phyloP scores from a whole-genome alignment of 2,113 vertebrate genomes.

The Toxotes jaculatrix region DNA sequence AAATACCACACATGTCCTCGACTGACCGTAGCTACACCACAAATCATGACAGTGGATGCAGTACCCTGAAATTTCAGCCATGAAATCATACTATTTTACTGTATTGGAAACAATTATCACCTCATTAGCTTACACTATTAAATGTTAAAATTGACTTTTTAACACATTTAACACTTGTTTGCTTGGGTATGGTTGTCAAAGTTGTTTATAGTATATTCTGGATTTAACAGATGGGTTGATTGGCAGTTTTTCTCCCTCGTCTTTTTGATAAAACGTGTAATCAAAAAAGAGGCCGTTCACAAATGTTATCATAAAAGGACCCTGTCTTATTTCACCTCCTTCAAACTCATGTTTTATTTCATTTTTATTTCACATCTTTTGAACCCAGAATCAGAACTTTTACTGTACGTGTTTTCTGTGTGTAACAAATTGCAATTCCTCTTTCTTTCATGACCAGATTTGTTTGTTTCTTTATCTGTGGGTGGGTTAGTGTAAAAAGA shows the following conservation, averaged over 20 bases:
- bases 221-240: neutral
- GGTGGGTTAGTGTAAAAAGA: neutral
- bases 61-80: neutral
- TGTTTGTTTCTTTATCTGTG: neutral
- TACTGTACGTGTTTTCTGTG: neutral
- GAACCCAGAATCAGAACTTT: neutral
- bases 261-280: neutral
- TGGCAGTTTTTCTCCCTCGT: neutral
- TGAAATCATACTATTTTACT: neutral
- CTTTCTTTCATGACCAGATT: neutral
- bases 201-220: too few relatives aligned
- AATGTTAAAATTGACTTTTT: neutral
- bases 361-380: neutral
- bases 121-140: neutral
- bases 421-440: neutral
- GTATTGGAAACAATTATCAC: neutral
- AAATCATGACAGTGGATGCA: conserved; percentile 1
- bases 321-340: neutral
- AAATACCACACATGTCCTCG: conserved; percentile 52
- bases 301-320: neutral
- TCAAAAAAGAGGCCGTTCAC: neutral
- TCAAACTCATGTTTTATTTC: neutral
- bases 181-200: neutral
- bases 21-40: conserved; percentile 3
- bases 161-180: neutral